Evolutionary conservation across 2,113 vertebrate genomes (phyloP), one percentile per base, ranked within the genome.

Genomic region (Ochotona princeps): DNA sequence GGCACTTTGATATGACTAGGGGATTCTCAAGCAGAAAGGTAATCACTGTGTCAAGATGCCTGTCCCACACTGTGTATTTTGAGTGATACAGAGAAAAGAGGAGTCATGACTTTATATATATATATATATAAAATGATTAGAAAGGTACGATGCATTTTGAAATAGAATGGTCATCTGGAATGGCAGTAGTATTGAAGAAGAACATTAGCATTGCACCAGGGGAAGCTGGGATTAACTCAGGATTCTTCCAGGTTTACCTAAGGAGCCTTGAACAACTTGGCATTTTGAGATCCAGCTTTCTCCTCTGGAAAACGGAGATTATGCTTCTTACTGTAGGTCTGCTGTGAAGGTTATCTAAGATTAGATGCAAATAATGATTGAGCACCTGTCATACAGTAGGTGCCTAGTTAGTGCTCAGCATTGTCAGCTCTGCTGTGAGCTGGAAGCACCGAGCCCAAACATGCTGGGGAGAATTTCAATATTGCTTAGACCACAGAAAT

Each of bases 381-480:
- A 21, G 67, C 28, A 60, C 17, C 32, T 47, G 7, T 25, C 49
- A 7, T 3, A 5, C 18, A 78, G 76, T 80, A 14, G 73, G 49
- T 92, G 69, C 14, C 88, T 54, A 20, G 23, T 26, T 88, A 79
- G 28, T 20, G 66, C 25, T 84, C 0, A 18, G 44, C 47, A 8
- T n/a, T 28, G 28, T 28, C 78, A 57, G 90, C 73, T 90, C 76
- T 90, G 69, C 81, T 87, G 66, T 70, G 92, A 87, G 32, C 73
- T 32, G 65, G 73, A 87, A 91, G 84, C 83, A 65, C 25, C 4
- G 54, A 18, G 20, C 87, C 76, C 65, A 8, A 2, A 51, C 25
- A 5, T 21, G 32, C 44, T 30, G 4, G 5, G 4, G 35, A 90
- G 85, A 88, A 85, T 83, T 92, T 89, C 65, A 70, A 0, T 73